phyloP scores from a whole-genome alignment of 1,140 invertebrate species.

The Polypedilum pembai region DNA sequence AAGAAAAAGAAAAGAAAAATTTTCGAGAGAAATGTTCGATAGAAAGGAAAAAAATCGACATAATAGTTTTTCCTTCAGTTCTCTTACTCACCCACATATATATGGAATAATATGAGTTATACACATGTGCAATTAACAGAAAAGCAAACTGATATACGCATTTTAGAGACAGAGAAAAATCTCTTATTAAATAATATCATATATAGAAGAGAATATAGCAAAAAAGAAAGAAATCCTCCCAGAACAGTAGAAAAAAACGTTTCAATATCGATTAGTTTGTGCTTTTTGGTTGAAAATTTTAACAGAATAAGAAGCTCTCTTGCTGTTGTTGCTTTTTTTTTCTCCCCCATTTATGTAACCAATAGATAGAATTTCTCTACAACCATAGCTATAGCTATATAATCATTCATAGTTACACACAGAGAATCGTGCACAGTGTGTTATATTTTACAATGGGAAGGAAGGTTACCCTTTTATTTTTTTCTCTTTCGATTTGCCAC shows the following conservation, averaged over 20 bases:
- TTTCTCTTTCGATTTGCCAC: too few relatives aligned
- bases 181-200: not conserved
- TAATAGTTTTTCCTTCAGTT: not conserved
- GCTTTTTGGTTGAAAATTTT: conserved; percentile 24
- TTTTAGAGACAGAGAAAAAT: not conserved
- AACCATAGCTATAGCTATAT: not conserved
- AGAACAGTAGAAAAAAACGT: not conserved
- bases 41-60: not conserved
- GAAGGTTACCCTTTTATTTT: not conserved
- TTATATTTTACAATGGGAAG: conserved; percentile 3
- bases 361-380: conserved; percentile 12
- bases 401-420: not conserved
- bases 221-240: not conserved
- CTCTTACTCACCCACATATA: not conserved
- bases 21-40: not conserved
- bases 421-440: not conserved
- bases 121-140: conserved; percentile 17
- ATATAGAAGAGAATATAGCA: conserved; percentile 6
- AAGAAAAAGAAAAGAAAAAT: not conserved
- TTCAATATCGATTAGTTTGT: conserved; percentile 27
- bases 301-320: conserved; percentile 23
- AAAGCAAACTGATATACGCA: not conserved
- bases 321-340: not conserved
- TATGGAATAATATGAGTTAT: not conserved
- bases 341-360: conserved; percentile 4